A percentile compares a stretch with the other conserved stretches of the same genome.
phyloP scores from a whole-genome alignment of 2,888 invertebrate species.

The Drosophila emarginata region DNA sequence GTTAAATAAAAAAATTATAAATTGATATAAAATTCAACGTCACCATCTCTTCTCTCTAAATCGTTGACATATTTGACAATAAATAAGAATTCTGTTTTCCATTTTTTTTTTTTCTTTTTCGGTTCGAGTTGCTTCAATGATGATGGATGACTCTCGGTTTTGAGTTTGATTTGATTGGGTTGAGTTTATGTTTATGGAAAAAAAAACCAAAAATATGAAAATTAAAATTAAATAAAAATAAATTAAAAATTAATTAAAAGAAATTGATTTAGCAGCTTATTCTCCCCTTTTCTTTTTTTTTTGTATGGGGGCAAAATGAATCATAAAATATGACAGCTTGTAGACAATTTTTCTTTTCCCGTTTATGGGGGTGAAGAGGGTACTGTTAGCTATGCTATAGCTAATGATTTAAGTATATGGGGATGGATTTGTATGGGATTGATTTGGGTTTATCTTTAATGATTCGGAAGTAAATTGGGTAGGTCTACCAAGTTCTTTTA shows the following conservation, averaged over 20 bases:
- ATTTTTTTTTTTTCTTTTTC: slow-evolving; percentile 32
- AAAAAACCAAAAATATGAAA: slow-evolving; percentile 33
- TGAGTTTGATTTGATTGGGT: slow-evolving; percentile 39
- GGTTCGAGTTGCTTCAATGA: slow-evolving; percentile 57
- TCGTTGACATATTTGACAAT: slow-evolving; percentile 70
- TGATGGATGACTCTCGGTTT: slow-evolving; percentile 65
- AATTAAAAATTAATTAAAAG: slow-evolving; percentile 74
- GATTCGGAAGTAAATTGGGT: slow-evolving; percentile 57
- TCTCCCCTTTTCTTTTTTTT: slow-evolving; percentile 9
- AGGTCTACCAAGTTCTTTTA: slow-evolving; percentile 16
- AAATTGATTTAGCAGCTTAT: slow-evolving; percentile 53
- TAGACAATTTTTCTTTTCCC: slow-evolving; percentile 28
- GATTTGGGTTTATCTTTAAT: slow-evolving; percentile 48
- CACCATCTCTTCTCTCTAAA: slow-evolving; percentile 38
- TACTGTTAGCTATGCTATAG: slow-evolving; percentile 6
- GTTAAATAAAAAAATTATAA: slow-evolving; percentile 66
- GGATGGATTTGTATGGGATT: slow-evolving; percentile 7
- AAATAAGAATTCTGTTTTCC: slow-evolving; percentile 43
- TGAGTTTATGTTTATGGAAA: slow-evolving; percentile 36
- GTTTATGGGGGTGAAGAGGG: slow-evolving; percentile 36
- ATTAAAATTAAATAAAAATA: slow-evolving; percentile 69
- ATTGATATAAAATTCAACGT: slow-evolving; percentile 69
- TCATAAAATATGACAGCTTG: slow-evolving; percentile 59
- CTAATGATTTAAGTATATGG: slow-evolving; percentile 53
- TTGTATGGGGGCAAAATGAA: slow-evolving; percentile 57